Base-by-base conservation (phyloP, 2,797 vertebrate genomes). In the Columba guinea region DNA sequence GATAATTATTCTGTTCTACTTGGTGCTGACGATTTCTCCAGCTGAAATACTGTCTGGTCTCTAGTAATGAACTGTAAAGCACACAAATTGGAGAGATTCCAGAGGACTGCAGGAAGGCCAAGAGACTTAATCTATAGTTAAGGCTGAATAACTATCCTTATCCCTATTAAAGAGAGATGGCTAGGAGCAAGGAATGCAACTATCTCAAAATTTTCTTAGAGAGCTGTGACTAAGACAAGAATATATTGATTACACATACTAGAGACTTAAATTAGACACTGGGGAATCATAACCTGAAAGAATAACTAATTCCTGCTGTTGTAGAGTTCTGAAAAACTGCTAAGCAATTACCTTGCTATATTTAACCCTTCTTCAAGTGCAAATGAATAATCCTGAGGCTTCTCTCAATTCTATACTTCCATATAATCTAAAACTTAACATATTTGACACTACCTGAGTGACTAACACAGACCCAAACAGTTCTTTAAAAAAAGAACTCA, bases 1-100 rank as follows among this genome's bases (percentile, higher is more conserved):
- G 52, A 55, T 82, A 89, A 87, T 91, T 84, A 59, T 87, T 87
- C 81, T 84, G 84, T 74, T 90, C 67, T 63, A 78, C 67, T 84
- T 84, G 34, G 52, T 85, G 52, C 48, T 92, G 52, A 69, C 73
- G 51, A 87, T 59, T 82, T 24, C 75, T 90, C 27, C 34, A 94
- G 67, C 55, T 95, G 71, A 94, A 95, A 91, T 90, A 52, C 4
- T 34, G 37, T 63, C 78, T 87, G 8, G 27, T 82, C 52, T 90
- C 52, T 87, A 35, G 39, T 76, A 94, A 91, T 32, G 56, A 89
- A 84, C 75, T 79, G 30, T 53, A 10, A 90, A 92, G 68, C 34
- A 87, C 49, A 81, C 20, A 59, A 91, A 70, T 1, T 55, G 48
- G 71, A 94, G 39, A 49, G 75, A 82, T 76, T 87, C 75, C 89